Base-by-base conservation (phyloP, 2,797 vertebrate genomes). In the Aselliscus stoliczkanus region DNA sequence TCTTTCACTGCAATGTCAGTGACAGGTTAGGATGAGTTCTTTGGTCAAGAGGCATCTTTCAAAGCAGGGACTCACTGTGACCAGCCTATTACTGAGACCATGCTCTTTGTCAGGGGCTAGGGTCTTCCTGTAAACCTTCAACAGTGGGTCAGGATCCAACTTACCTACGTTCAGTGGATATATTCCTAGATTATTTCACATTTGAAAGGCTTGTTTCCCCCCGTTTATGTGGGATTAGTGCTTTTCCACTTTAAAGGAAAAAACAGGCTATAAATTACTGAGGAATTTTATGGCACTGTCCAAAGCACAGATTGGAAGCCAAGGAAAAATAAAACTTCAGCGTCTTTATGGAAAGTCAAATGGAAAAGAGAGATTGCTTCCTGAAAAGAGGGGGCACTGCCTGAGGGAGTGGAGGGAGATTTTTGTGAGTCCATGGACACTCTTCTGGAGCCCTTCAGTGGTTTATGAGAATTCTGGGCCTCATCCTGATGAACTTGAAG, bases 231-330 rank as follows among this genome's bases (percentile, higher is more conserved):
- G 39, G 52, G 13, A 75, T 94, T 93, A 90, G 77, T 93, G 88
- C 86, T 97, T 97, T 98, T 90, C 92, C 94, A 39, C 88, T 92
- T 96, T 87, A 90, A 76, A 97, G 88, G 95, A 96, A 97, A 97
- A 76, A 97, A 95, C 54, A 94, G 97, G 69, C 54, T 56, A 64
- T 97, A 97, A 98, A 98, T 93, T 92, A 97, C 98, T 97, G 92
- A 93, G 97, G 97, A 97, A 97, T 92, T 95, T 96, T 84, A 96
- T 96, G 44, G 2, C 54, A 65, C 94, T 96, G 96, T 96, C 77
- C 93, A 72, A 97, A 97, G 72, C 96, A 95, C 93, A 90, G 90
- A 94, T 87, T 96, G 69, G 87, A 97, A 95, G 93, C 34, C 92
- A 96, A 90, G 93, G 92, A 81, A 96, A 94, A 95, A 96, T 76